A percentile compares a stretch with the other conserved stretches of the same genome.
These are phyloP conservation scores for Spinus olivaceus DNA, from an alignment of 2,797 vertebrate genomes.

Conservation along the genomic window DNA sequence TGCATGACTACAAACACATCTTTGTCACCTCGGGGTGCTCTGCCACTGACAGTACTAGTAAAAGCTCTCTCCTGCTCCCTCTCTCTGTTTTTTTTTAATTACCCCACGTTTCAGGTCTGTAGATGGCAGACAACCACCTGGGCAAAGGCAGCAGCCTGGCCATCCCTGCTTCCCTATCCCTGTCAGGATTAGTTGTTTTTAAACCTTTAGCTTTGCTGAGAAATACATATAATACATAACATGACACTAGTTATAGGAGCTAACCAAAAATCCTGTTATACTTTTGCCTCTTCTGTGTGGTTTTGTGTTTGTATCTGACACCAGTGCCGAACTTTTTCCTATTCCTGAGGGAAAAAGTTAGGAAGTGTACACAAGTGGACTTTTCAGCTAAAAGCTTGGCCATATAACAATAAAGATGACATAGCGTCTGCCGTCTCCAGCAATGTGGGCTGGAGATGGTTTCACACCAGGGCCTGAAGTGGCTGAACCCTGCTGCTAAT, in stretches of 20 bases:
- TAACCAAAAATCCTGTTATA: background rate
- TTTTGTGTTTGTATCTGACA: background rate
- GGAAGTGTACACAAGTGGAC: background rate
- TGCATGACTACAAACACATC: constrained; percentile 13
- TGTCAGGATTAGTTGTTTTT: background rate
- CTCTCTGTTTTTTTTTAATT: background rate
- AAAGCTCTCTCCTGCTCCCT: constrained; percentile 11
- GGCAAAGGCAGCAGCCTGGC: constrained; percentile 70
- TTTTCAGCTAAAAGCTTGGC: constrained; percentile 16
- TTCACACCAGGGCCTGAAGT: constrained; percentile 57
- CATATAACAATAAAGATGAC: constrained; percentile 29
- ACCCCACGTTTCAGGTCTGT: background rate
- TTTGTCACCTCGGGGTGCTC: constrained; percentile 41
- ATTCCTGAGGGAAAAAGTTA: background rate
- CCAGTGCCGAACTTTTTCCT: background rate
- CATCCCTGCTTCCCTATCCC: background rate
- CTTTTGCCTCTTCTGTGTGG: background rate
- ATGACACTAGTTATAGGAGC: background rate
- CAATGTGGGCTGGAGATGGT: constrained; percentile 38
- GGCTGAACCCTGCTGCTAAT: constrained; percentile 79
- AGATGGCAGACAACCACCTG: constrained; percentile 56
- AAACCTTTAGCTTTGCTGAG: background rate
- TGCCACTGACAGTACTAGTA: background rate
- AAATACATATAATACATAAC: background rate
- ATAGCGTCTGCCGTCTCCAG: background rate